Base-by-base conservation (phyloP, 2,888 invertebrate genomes). In the Venusia cambrica region DNA sequence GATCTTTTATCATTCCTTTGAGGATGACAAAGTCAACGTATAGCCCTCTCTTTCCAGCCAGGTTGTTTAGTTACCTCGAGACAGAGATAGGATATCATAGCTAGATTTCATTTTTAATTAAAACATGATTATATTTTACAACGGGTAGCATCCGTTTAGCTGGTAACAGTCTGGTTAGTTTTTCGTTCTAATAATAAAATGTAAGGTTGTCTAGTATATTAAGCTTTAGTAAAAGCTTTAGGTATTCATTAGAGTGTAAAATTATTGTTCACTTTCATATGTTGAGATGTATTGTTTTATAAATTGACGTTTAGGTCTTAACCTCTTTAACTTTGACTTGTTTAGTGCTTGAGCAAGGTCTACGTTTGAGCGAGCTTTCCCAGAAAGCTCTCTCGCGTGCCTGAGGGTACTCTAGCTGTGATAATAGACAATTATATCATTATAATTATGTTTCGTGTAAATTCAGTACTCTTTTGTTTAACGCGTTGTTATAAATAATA, bases 1-100 rank as follows among this genome's bases (percentile, higher is more conserved):
- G 87, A 87, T 84, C 87, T 87, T 88, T 84, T 75, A 77, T 65
- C 67, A 77, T 79, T 79, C 74, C 73, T 74, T 70, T 53, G 57
- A 43, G 62, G 62, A 62, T 72, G 58, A 76, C 73, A n/a, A 78
- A 76, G 75, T 70, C 69, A 77, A 78, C 76, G 51, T 83, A 80
- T 69, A 72, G 40, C 62, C 57, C 43, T 74, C 83, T 73, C 83
- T 60, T 67, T 83, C 71, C 57, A 16, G 42, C 66, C 39, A 31
- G 49, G 52, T 42, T 36, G 5, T 7, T 32, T 28, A 1, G 38
- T 42, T 45, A 50, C 43, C 42, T 22, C 20, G 33, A 12, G 48
- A 54, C 40, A 54, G 74, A 74, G 79, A 79, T 58, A 52, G 62
- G 53, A 48, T 62, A 70, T 40, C 42, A 39, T 57, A n/a, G n/a